Conservation (phyloP, 2,113 vertebrate species). For the Physeter macrocephalus region DNA sequence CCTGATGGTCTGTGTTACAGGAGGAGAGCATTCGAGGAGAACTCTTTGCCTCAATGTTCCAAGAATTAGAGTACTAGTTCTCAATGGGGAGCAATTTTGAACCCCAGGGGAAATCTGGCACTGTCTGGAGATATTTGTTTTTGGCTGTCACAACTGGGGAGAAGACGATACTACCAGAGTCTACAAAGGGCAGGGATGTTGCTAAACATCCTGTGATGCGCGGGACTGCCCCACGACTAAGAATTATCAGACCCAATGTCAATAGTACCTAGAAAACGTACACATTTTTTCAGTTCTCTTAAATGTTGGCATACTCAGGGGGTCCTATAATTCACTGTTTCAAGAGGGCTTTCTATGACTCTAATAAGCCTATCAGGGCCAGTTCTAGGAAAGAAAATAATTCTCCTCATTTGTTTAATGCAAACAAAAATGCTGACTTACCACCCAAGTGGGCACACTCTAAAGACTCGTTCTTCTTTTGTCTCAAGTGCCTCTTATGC, state of each 20-base stretch:
- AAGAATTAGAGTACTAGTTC: not conserved
- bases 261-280: not conserved
- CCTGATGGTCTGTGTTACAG: not conserved
- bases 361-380: not conserved
- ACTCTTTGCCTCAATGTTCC: not conserved
- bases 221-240: not conserved
- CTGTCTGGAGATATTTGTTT: not conserved
- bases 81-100: not conserved
- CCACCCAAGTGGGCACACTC: not conserved
- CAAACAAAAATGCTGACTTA: not conserved
- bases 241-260: not conserved
- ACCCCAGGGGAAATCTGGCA: not conserved
- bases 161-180: not conserved
- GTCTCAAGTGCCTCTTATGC: not conserved
- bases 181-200: not conserved
- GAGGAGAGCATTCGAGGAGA: not conserved
- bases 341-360: not conserved
- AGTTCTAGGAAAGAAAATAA: not conserved
- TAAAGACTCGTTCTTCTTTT: not conserved
- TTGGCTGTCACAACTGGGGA: not conserved
- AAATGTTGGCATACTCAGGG: not conserved
- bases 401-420: not conserved
- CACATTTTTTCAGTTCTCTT: not conserved
- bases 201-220: not conserved
- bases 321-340: not conserved